phyloP scores from a whole-genome alignment of 2,888 invertebrate species.

The Erpobdella octoculata region DNA sequence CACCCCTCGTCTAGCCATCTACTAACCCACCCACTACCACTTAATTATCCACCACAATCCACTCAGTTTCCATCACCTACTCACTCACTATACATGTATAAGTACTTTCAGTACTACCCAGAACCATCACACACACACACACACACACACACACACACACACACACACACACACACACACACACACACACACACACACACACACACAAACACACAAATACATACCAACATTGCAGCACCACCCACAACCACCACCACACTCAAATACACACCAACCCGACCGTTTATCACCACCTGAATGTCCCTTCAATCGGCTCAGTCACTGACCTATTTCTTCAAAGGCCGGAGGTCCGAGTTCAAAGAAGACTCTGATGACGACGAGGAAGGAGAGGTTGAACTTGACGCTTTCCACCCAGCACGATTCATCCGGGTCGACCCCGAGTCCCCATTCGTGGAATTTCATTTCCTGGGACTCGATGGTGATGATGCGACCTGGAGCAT shows the following conservation, averaged over 20 bases:
- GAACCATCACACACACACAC: too few relatives aligned
- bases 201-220: too few relatives aligned
- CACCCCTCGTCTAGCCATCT: too few relatives aligned
- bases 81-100: too few relatives aligned
- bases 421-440: slow-evolving; percentile 44
- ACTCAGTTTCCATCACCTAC: too few relatives aligned
- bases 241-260: background rate
- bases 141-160: too few relatives aligned
- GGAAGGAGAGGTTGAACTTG: slow-evolving; percentile 42
- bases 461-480: slow-evolving; percentile 46
- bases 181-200: too few relatives aligned
- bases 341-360: slow-evolving; percentile 43
- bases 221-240: background rate
- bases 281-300: too few relatives aligned
- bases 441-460: slow-evolving; percentile 44
- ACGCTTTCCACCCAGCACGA: slow-evolving; percentile 43
- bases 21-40: too few relatives aligned
- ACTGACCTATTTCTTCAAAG: slow-evolving; percentile 43
- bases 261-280: background rate
- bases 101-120: too few relatives aligned
- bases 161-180: too few relatives aligned
- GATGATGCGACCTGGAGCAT: slow-evolving; percentile 42
- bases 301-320: background rate
- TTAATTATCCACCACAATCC: too few relatives aligned
- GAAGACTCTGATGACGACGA: slow-evolving; percentile 45